Evolutionary conservation across 37 sponge, comb jelly and placozoan species (phyloP).

Genomic region (Ephydatia muelleri): DNA sequence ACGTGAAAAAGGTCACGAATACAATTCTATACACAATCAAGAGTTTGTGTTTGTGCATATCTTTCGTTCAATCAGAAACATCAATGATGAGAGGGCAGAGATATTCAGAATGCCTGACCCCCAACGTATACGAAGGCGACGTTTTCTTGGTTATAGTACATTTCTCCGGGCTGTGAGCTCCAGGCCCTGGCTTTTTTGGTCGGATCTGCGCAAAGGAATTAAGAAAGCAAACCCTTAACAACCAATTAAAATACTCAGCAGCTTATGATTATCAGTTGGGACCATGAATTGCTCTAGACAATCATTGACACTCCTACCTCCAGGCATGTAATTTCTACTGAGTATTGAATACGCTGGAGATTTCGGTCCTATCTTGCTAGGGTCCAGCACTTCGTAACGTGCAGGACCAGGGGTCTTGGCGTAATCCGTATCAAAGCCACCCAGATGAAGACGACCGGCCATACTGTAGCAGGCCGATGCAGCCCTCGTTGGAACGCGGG

Average conservation of each 20-base stretch:
- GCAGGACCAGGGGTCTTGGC: conserved; percentile 92
- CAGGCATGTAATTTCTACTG: conserved; percentile 85
- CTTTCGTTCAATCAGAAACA: conserved; percentile 47
- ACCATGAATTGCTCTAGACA: not conserved
- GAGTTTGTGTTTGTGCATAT: not conserved
- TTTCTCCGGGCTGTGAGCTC: conserved; percentile 93
- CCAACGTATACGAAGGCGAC: conserved; percentile 80
- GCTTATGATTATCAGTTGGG: too few relatives aligned
- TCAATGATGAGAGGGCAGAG: conserved; percentile 95
- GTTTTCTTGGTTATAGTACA: conserved; percentile 45
- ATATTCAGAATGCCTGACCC: conserved; percentile 92
- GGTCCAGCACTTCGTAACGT: conserved; percentile 48
- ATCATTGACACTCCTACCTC: conserved; percentile 66
- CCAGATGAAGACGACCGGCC: conserved; percentile 81
- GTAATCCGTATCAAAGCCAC: conserved; percentile 86
- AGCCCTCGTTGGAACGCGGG: conserved; percentile 58
- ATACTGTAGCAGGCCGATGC: conserved; percentile 88
- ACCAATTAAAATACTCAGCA: too few relatives aligned
- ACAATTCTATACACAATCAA: too few relatives aligned
- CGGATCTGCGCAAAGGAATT: conserved; percentile 53
- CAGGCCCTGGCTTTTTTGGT: conserved; percentile 93
- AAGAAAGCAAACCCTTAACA: not conserved
- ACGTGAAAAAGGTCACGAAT: too few relatives aligned
- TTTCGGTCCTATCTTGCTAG: conserved; percentile 56
- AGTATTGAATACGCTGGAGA: conserved; percentile 81